Base-by-base conservation (phyloP, 2,113 vertebrate genomes). In the Mustelus asterias region DNA sequence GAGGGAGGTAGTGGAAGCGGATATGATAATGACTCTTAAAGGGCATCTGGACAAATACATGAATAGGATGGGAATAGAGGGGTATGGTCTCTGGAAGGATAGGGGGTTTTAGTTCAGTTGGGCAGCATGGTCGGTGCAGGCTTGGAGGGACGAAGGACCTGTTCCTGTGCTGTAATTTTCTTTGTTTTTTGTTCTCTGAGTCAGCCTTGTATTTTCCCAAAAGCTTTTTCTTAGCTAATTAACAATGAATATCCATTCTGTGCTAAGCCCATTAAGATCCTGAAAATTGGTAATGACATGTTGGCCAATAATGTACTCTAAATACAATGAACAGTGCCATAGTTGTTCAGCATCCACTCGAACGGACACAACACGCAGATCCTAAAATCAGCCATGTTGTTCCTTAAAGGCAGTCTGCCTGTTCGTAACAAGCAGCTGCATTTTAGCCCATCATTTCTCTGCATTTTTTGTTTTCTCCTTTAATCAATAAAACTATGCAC, bases 201-300 rank as follows among this genome's bases (percentile, higher is more conserved):
- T 54, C 2, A 93, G 29, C 6, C 60, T 67, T 33, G 16, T 93
- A 67, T 65, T 93, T 93, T 93, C 58, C 89, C 63, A 20, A 65
- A 63, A 33, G 89, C 58, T 65, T 93, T 65, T 65, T 93, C 33
- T 93, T 65, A 67, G 60, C 89, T 93, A 93, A 93, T 93, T 93
- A 93, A 93, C 60, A 37, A 67, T 65, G 58, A 67, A 7, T 92
- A 93, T 60, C 60, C 89, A 67, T 93, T 33, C 60, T 93, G 89
- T 33, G 60, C n/a, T 93, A 93, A 93, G 9, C 60, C 65, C 89
- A 65, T 93, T 93, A 93, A 93, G 89, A 93, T 63, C 89, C 60
- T 37, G 89, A 93, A 93, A 93, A 65, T 65, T 93, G 60, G 33
- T 93, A 93, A 93, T 93, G 89, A 65, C 16, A n/a, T 37, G 33